Evolutionary conservation across 2,888 invertebrate genomes (phyloP).

Genomic region (Proisotoma minuta): DNA sequence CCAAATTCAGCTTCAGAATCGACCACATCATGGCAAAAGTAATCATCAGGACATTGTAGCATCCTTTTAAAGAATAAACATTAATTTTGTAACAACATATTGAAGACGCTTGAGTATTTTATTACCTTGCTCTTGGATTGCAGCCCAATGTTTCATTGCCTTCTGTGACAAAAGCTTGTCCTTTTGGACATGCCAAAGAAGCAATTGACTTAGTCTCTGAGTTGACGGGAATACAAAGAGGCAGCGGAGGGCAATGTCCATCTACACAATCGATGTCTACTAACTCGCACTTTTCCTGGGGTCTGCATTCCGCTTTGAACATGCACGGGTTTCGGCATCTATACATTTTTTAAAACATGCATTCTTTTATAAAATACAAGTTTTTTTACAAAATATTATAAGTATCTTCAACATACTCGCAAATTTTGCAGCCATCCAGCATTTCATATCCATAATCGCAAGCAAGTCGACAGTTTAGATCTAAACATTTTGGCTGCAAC

Average conservation of each 20-base stretch:
- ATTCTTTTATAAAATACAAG: neutral
- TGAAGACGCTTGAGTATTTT: too few species aligned
- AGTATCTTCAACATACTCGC: slow-evolving; percentile 57
- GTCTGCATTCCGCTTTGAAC: slow-evolving; percentile 60
- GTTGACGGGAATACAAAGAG: slow-evolving; percentile 59
- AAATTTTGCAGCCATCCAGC: slow-evolving; percentile 67
- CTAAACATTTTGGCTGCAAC: slow-evolving; percentile 57
- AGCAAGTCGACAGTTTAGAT: slow-evolving; percentile 70
- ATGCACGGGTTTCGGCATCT: slow-evolving; percentile 73
- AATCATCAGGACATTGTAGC: slow-evolving; percentile 42
- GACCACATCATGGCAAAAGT: slow-evolving; percentile 47
- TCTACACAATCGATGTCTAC: slow-evolving; percentile 80
- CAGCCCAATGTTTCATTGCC: slow-evolving; percentile 48
- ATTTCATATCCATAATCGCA: slow-evolving; percentile 78
- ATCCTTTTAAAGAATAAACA: slow-evolving; percentile 12
- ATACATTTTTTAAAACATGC: neutral
- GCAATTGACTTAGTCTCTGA: neutral
- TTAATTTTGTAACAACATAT: too few species aligned
- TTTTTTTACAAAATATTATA: too few species aligned
- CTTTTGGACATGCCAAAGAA: slow-evolving; percentile 47
- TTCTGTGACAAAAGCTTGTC: slow-evolving; percentile 44
- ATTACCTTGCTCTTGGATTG: slow-evolving; percentile 45
- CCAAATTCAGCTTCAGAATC: slow-evolving; percentile 43
- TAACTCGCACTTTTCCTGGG: slow-evolving; percentile 64
- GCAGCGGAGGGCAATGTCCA: slow-evolving; percentile 79